These are phyloP conservation scores for Poeciliopsis occidentalis DNA, from an alignment of 2,113 vertebrate species.

Conservation along the genomic window DNA sequence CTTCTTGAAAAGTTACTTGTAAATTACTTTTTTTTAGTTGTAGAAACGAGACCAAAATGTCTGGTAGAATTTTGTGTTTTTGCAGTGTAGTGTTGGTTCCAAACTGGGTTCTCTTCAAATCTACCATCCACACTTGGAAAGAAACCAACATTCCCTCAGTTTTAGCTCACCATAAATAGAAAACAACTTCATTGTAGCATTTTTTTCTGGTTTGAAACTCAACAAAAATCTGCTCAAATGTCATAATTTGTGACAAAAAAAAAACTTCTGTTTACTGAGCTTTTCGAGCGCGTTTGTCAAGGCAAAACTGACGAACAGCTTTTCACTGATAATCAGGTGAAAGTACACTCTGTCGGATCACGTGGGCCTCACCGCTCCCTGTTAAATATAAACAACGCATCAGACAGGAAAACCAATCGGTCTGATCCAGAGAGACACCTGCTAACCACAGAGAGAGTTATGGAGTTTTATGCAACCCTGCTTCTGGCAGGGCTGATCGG, in stretches of 20 bases:
- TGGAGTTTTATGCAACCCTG: conserved; percentile 61
- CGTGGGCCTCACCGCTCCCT: neutral
- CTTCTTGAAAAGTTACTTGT: too few species aligned
- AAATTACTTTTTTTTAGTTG: too few species aligned
- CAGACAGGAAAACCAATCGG: rapidly evolving
- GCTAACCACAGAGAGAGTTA: neutral
- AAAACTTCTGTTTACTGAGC: neutral
- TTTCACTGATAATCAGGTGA: neutral
- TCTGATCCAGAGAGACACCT: neutral
- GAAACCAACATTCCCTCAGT: neutral
- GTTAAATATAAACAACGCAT: conserved; percentile 4
- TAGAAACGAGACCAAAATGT: too few species aligned
- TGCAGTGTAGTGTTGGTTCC: too few species aligned
- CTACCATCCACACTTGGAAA: too few species aligned
- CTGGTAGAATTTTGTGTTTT: too few species aligned
- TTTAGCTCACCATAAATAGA: neutral
- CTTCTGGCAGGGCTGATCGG: conserved; percentile 46
- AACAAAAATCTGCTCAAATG: neutral
- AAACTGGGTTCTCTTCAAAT: too few species aligned
- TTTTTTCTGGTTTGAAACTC: too few species aligned
- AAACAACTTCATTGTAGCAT: neutral
- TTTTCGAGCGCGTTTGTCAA: neutral
- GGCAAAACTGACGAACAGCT: neutral
- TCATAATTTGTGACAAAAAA: neutral
- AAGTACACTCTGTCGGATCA: neutral